These are phyloP conservation scores for Sphecodes monilicornis DNA, from an alignment of 2,888 invertebrate species.

Conservation along the genomic window DNA sequence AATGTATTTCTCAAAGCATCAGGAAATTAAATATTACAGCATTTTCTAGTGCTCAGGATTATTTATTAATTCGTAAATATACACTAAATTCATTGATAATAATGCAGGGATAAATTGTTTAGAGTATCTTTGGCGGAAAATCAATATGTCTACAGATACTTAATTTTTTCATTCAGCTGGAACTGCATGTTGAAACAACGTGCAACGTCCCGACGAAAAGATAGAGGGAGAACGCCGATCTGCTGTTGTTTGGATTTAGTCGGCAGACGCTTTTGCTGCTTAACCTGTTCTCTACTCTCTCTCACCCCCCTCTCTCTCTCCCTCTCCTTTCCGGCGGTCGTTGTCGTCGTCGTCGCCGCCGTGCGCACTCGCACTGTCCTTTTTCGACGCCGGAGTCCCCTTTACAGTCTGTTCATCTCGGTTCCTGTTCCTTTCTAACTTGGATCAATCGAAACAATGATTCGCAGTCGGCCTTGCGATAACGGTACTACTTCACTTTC, in stretches of 20 bases:
- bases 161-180: too few relatives aligned
- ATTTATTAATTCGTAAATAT: neutral
- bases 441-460: slow-evolving; percentile 60
- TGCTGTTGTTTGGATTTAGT: slow-evolving; percentile 44
- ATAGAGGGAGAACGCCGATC: slow-evolving; percentile 39
- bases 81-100: too few relatives aligned
- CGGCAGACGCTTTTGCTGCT: slow-evolving; percentile 35
- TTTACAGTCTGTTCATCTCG: neutral
- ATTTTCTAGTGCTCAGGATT: neutral
- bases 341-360: neutral
- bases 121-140: too few relatives aligned
- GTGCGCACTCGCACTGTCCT: neutral
- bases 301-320: neutral
- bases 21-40: neutral
- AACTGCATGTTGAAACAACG: too few relatives aligned
- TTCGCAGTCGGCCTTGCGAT: slow-evolving; percentile 57
- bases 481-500: slow-evolving; percentile 53
- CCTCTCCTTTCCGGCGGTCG: neutral
- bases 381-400: slow-evolving; percentile 3
- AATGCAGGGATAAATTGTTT: too few relatives aligned
- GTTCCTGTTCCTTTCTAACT: slow-evolving; percentile 21
- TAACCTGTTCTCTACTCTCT: slow-evolving; percentile 17
- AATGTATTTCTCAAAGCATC: neutral
- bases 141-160: too few relatives aligned
- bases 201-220: too few relatives aligned